Base-by-base conservation (phyloP, 1,140 invertebrate genomes). In the Aphidius ervi region DNA sequence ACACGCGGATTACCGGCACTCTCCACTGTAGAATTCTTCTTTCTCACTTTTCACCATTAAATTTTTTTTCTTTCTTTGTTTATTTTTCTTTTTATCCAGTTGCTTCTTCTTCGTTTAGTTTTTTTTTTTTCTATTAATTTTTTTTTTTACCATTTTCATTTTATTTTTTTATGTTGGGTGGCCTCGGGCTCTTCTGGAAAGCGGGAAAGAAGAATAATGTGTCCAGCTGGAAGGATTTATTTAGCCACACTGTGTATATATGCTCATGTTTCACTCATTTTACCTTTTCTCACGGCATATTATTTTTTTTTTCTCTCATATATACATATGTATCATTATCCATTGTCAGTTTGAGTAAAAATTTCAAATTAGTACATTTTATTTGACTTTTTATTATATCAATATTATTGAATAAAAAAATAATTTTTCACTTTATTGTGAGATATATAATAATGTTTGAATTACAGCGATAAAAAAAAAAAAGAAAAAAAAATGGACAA, bases 1-100 rank as follows among this genome's bases (percentile, higher is more conserved):
- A 72, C 68, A 71, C 68, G 64, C 70, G 69, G 70, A 72, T 72
- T 72, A 71, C 65, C 61, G 56, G 55, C 65, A 63, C 67, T 65
- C 67, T 66, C 57, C 55, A 56, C 56, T 10, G 9, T 45, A 20
- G 46, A 41, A 31, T 56, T 42, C 43, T 46, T 63, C 58, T 60
- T 48, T 56, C 59, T 59, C 37, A 55, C 59, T 64, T 58, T 46
- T 39, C 53, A 40, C 23, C 23, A 31, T 31, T 31, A 31, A 31
- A 2, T 31, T 31, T 31, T 31, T 31, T 31, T 31, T 31, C 2
- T 31, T 31, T 31, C 23, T 54, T 37, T 42, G 39, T 20, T 45
- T 43, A 43, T 50, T 58, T 60, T 56, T 41, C 37, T 58, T 49
- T 48, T 60, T 42, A 55, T 56, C 53, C 58, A 41, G 42, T 47